phyloP scores from a whole-genome alignment of 2,888 invertebrate species.

The Cataglyphis altisquamis region DNA sequence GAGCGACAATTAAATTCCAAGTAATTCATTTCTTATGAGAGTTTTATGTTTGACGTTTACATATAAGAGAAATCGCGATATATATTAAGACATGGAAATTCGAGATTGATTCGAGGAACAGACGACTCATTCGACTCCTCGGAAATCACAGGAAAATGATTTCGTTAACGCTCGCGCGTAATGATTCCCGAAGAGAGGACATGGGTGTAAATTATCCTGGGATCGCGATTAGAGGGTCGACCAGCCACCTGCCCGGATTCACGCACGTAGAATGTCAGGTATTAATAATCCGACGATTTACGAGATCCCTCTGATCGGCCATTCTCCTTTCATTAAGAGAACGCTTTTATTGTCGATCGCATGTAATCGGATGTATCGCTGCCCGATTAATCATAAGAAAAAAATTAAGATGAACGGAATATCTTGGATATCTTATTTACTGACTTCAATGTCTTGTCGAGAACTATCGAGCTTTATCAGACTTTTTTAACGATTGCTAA shows the following conservation, averaged over 20 bases:
- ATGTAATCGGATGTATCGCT: conserved; percentile 42
- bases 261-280: conserved; percentile 73
- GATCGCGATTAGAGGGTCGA: conserved; percentile 75
- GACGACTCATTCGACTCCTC: conserved; percentile 2
- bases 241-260: conserved; percentile 78
- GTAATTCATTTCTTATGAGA: not conserved
- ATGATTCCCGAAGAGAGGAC: conserved; percentile 67
- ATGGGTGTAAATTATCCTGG: conserved; percentile 76
- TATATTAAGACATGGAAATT: not conserved
- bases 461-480: not conserved
- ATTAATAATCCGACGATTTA: conserved; percentile 78
- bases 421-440: not conserved
- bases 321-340: conserved; percentile 69
- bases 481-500: not conserved
- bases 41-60: not conserved
- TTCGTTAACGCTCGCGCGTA: conserved; percentile 70
- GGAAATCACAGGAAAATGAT: conserved; percentile 64
- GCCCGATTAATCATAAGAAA: conserved; percentile 19
- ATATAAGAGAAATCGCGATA: not conserved
- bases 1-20: not conserved
- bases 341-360: conserved; percentile 70
- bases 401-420: not conserved
- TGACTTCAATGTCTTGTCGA: not conserved
- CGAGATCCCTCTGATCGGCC: conserved; percentile 66
- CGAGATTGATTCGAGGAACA: not conserved